phyloP scores from a whole-genome alignment of 2,113 vertebrate species.

The Morone chrysops region DNA sequence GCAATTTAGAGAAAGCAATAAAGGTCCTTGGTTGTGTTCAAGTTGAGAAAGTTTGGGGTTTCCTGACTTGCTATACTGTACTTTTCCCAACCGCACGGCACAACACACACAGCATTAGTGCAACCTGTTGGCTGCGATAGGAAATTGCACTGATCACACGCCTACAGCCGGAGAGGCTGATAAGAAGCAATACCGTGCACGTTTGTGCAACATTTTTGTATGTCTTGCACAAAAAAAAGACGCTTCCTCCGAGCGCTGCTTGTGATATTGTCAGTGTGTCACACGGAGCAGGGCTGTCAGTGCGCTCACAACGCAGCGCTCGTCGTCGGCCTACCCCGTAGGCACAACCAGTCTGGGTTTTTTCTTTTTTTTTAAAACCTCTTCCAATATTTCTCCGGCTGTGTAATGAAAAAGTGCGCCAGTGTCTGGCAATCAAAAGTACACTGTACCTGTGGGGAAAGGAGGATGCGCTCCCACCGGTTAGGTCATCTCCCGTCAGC shows the following conservation, averaged over 20 bases:
- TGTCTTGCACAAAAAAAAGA: background rate
- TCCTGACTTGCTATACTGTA: conserved; percentile 25
- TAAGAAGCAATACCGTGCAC: background rate
- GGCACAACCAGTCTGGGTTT: conserved; percentile 15
- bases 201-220: conserved; percentile 18
- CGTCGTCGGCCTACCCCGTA: conserved; percentile 46
- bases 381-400: background rate
- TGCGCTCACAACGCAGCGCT: background rate
- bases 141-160: conserved; percentile 71
- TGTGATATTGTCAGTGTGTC: background rate
- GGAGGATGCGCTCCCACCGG: conserved; percentile 19
- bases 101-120: conserved; percentile 63
- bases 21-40: background rate
- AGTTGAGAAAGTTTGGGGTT: conserved; percentile 38
- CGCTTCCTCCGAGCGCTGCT: background rate
- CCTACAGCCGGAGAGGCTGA: conserved; percentile 14
- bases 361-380: background rate
- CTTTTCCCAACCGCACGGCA: conserved; percentile 20
- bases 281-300: conserved; percentile 7
- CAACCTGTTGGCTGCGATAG: conserved; percentile 80
- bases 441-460: conserved; percentile 64
- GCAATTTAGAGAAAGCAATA: background rate
- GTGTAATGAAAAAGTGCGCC: background rate
- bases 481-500: conserved; percentile 72
- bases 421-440: background rate